Conservation (phyloP, 2,113 vertebrate species). For the Laticauda laticaudata region DNA sequence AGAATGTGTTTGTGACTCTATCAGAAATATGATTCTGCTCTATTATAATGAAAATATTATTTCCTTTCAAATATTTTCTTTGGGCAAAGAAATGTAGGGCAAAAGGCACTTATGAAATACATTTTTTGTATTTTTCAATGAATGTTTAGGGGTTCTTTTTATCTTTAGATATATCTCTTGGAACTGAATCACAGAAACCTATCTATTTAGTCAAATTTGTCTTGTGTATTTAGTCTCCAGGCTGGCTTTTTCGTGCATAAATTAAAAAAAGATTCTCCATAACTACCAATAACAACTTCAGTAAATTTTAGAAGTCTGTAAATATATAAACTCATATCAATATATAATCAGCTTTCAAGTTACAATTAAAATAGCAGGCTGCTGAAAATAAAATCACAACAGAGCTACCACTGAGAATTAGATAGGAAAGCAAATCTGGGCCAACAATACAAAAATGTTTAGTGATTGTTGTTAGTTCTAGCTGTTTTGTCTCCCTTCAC, state of each 20-base stretch:
- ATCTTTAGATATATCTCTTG: not conserved
- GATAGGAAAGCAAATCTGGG: not conserved
- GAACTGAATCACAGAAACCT: not conserved
- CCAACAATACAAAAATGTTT: not conserved
- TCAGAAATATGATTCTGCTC: not conserved
- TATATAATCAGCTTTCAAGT: not conserved
- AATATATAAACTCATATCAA: not conserved
- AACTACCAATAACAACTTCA: not conserved
- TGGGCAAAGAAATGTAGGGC: not conserved
- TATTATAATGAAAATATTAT: not conserved
- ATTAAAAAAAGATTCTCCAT: not conserved
- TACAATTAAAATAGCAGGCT: not conserved
- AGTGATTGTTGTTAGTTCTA: not conserved
- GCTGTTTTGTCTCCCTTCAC: not conserved
- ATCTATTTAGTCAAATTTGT: not conserved
- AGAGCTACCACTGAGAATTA: not conserved
- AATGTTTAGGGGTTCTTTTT: not conserved
- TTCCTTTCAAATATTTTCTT: slow-evolving; percentile 4
- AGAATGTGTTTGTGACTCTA: not conserved
- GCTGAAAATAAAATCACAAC: not conserved
- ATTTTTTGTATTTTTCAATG: not conserved
- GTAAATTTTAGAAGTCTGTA: not conserved
- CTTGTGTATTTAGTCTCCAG: not conserved
- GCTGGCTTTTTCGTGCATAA: not conserved
- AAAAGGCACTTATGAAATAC: not conserved